phyloP scores from a whole-genome alignment of 2,797 vertebrate species.

The Oryzias dopingdopingensis region DNA sequence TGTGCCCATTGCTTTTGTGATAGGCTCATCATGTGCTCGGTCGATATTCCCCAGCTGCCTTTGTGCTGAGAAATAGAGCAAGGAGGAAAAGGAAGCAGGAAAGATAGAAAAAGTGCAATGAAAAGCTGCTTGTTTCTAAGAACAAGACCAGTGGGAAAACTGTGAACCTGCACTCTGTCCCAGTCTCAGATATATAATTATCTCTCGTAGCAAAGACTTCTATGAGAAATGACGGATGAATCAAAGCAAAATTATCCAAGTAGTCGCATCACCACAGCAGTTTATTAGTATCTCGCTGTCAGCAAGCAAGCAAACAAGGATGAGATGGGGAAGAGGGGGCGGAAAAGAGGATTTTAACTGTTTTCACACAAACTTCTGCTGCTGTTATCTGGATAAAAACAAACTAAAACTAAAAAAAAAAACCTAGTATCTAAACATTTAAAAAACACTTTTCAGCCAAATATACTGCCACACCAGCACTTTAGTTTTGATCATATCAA shows the following conservation, averaged over 20 bases:
- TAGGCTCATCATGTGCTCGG: neutral
- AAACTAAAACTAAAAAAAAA: no score
- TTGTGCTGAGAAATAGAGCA: conserved; percentile 18
- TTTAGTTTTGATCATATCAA: no score
- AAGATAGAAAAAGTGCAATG: neutral
- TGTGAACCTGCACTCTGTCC: conserved; percentile 15
- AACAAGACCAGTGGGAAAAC: conserved; percentile 19
- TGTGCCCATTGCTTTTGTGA: neutral
- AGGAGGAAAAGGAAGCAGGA: conserved; percentile 8
- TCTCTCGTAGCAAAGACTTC: conserved; percentile 48
- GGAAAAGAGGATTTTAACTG: conserved; percentile 33
- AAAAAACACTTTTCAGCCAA: no score
- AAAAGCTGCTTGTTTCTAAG: conserved; percentile 23
- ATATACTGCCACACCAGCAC: no score
- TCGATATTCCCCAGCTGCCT: conserved; percentile 9
- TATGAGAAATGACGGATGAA: conserved; percentile 61
- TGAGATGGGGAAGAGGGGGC: neutral
- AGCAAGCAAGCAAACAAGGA: conserved; percentile 49
- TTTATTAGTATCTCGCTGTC: conserved; percentile 51
- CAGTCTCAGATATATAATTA: conserved; percentile 50
- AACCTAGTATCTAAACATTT: no score
- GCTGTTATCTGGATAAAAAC: conserved; percentile 21
- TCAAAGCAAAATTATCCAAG: conserved; percentile 46
- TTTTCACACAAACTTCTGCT: conserved; percentile 44
- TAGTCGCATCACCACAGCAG: conserved; percentile 52